phyloP scores from a whole-genome alignment of 1,140 invertebrate genomes.

The Anoplophora glabripennis region DNA sequence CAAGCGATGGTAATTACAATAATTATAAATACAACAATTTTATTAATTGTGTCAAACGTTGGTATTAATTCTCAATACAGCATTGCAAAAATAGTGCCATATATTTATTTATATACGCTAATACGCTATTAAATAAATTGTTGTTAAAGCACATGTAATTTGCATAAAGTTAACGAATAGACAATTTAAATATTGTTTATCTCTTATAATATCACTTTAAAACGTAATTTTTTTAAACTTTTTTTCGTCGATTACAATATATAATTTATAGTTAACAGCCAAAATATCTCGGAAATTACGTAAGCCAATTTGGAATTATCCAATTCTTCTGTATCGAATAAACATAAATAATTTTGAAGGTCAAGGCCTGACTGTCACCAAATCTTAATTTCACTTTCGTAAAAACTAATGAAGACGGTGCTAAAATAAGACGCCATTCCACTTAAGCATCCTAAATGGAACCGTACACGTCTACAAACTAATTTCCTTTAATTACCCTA shows the following conservation, averaged over 20 bases:
- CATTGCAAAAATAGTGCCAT: too few species aligned
- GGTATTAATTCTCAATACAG: too few species aligned
- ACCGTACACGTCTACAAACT: too few species aligned
- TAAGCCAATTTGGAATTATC: conserved; percentile 23
- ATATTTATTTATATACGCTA: too few species aligned
- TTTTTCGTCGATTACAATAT: too few species aligned
- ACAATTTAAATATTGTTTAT: too few species aligned
- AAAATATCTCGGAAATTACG: conserved; percentile 21
- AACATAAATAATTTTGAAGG: conserved; percentile 26
- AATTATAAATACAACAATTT: conserved; percentile 10
- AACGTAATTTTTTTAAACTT: too few species aligned
- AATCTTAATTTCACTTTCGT: not conserved
- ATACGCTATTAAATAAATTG: too few species aligned
- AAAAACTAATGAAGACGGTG: not conserved
- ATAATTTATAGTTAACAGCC: not conserved
- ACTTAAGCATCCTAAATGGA: not conserved
- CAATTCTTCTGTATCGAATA: conserved; percentile 14
- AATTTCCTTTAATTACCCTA: too few species aligned
- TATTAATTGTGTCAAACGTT: conserved; percentile 4
- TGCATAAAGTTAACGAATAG: too few species aligned
- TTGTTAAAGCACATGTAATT: too few species aligned
- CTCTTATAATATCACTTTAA: too few species aligned
- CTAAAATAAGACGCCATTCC: not conserved
- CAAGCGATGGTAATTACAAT: not conserved
- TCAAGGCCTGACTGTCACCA: conserved; percentile 7